Percentiles rank a stretch among this genome's conserved stretches.
phyloP scores from a whole-genome alignment of 2,888 invertebrate species.

The Stictocephala bisonia region DNA sequence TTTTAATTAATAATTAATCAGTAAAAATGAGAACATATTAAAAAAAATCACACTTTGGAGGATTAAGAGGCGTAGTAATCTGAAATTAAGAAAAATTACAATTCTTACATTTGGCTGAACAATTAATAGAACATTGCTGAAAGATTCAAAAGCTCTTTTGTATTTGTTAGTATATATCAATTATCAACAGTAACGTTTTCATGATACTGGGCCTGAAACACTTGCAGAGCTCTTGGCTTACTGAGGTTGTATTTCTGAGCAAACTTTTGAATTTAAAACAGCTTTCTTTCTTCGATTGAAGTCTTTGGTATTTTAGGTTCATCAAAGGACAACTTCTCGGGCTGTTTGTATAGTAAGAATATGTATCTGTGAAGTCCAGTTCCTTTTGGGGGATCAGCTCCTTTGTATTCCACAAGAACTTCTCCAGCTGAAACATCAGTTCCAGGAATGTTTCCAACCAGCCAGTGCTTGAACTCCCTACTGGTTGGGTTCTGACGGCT shows the following conservation, averaged over 20 bases:
- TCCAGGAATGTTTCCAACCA: conserved; percentile 38
- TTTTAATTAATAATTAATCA: no score
- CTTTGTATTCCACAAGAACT: background rate
- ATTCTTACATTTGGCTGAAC: no score
- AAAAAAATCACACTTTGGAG: no score
- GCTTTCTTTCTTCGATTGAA: conserved; percentile 65
- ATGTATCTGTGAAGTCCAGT: conserved; percentile 80
- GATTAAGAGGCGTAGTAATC: no score
- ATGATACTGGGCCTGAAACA: conserved; percentile 78
- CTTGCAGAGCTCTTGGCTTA: conserved; percentile 87
- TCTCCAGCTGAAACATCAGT: conserved; percentile 1
- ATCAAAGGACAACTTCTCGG: conserved; percentile 68
- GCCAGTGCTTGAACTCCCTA: conserved; percentile 27
- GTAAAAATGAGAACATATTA: no score
- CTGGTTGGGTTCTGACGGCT: background rate
- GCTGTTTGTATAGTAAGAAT: conserved; percentile 80
- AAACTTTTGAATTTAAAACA: conserved; percentile 77
- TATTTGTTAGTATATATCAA: no score
- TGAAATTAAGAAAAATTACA: no score
- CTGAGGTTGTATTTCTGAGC: conserved; percentile 85
- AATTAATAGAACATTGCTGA: no score
- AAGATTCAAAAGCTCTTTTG: no score
- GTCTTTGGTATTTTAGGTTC: conserved; percentile 62
- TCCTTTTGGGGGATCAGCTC: background rate
- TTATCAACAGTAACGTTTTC: conserved; percentile 74